phyloP scores from a whole-genome alignment of 1,140 invertebrate species.

The Arctopsyche grandis region DNA sequence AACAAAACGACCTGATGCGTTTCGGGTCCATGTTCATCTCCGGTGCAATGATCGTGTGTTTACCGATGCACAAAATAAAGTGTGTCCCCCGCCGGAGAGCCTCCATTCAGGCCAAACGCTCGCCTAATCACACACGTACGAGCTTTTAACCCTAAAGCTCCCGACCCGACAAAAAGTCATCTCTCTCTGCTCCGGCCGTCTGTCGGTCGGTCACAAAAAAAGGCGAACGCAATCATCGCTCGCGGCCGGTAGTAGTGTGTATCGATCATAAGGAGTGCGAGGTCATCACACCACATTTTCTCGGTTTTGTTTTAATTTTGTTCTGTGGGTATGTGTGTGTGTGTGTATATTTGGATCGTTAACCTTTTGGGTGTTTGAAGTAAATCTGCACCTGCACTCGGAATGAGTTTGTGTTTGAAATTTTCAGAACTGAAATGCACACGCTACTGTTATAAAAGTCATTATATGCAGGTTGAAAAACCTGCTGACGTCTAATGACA shows the following conservation, averaged over 20 bases:
- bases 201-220: neutral
- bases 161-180: neutral
- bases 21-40: neutral
- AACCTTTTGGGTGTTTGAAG: neutral
- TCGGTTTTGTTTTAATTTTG: no score
- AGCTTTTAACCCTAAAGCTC: constrained; percentile 33
- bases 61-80: constrained; percentile 26
- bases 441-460: neutral
- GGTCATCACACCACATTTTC: no score
- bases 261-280: neutral
- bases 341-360: neutral
- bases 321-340: neutral
- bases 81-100: neutral
- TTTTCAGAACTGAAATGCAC: no score
- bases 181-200: neutral
- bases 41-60: neutral
- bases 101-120: constrained; percentile 9
- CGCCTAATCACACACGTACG: constrained; percentile 31
- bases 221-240: constrained; percentile 12
- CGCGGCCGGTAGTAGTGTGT: no score
- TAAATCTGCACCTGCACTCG: neutral
- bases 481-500: no score
- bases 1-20: neutral
- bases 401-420: neutral
- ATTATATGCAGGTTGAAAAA: no score